phyloP scores from a whole-genome alignment of 1,140 invertebrate genomes.

The Papilio polyxenes region DNA sequence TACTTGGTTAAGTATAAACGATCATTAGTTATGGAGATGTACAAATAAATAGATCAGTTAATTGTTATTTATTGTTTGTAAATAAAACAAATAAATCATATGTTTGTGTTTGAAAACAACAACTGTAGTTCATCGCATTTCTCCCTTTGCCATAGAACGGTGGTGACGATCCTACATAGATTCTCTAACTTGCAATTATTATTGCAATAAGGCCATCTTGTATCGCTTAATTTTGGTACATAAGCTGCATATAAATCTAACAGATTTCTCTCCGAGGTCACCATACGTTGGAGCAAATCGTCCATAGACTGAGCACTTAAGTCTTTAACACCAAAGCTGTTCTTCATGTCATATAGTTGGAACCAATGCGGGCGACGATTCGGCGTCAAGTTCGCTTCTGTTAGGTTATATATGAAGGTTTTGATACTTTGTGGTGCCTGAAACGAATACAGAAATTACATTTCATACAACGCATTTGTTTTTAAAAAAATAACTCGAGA shows the following conservation, averaged over 20 bases:
- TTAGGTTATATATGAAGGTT: conserved; percentile 90
- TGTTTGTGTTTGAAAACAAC: conserved; percentile 45
- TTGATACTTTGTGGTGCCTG: conserved; percentile 85
- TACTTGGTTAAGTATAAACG: conserved; percentile 70
- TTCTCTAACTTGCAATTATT: conserved; percentile 81
- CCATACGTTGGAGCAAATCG: conserved; percentile 80
- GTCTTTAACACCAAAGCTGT: conserved; percentile 82
- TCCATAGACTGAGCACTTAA: conserved; percentile 77
- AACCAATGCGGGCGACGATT: conserved; percentile 83
- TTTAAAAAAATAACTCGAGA: background rate
- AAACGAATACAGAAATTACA: conserved; percentile 45
- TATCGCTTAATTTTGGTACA: conserved; percentile 82
- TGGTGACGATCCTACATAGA: conserved; percentile 82
- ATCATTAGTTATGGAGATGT: conserved; percentile 52
- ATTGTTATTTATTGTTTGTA: conserved; percentile 45
- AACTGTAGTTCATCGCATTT: conserved; percentile 81
- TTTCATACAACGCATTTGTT: background rate
- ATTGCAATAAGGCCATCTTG: conserved; percentile 79
- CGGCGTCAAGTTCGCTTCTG: conserved; percentile 85
- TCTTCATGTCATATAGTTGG: conserved; percentile 85
- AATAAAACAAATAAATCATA: conserved; percentile 45
- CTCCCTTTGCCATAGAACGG: conserved; percentile 77
- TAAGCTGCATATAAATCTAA: conserved; percentile 78
- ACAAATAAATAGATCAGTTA: conserved; percentile 9
- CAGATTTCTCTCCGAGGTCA: conserved; percentile 58